phyloP scores from a whole-genome alignment of 2,113 vertebrate species.

The Chaetodon auriga region DNA sequence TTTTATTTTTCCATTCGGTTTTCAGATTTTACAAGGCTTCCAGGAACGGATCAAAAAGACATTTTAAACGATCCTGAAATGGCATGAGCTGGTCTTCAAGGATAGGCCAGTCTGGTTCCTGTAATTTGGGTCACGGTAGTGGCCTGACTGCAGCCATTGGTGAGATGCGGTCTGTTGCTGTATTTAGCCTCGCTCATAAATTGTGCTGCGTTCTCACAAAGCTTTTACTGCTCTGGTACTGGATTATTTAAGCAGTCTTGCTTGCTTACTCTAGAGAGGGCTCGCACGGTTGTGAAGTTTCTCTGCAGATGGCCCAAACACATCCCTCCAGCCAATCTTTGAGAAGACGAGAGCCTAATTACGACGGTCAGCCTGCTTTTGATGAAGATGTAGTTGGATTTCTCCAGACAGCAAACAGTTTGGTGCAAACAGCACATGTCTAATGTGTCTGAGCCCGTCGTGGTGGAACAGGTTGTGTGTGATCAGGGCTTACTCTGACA shows the following conservation, averaged over 20 bases:
- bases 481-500: slow-evolving; percentile 13
- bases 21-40: slow-evolving; percentile 29
- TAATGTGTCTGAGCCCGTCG: slow-evolving; percentile 10
- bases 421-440: slow-evolving; percentile 13
- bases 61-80: slow-evolving; percentile 30
- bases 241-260: slow-evolving; percentile 72
- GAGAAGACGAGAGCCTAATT: slow-evolving; percentile 22
- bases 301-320: not conserved
- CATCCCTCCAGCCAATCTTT: slow-evolving; percentile 18
- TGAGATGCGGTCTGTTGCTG: slow-evolving; percentile 66
- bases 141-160: slow-evolving; percentile 55
- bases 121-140: slow-evolving; percentile 63
- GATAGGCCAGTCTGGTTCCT: slow-evolving; percentile 33
- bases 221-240: slow-evolving; percentile 66
- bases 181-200: slow-evolving; percentile 80
- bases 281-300: slow-evolving; percentile 39
- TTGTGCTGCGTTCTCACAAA: slow-evolving; percentile 74
- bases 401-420: slow-evolving; percentile 21
- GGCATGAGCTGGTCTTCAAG: slow-evolving; percentile 16
- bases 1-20: slow-evolving; percentile 18
- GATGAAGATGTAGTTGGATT: slow-evolving; percentile 43
- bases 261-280: slow-evolving; percentile 49
- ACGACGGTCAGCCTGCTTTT: slow-evolving; percentile 27
- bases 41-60: slow-evolving; percentile 10
- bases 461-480: slow-evolving; percentile 34